Conservation (phyloP, 2,888 invertebrate species). For the Erynnis tages region DNA sequence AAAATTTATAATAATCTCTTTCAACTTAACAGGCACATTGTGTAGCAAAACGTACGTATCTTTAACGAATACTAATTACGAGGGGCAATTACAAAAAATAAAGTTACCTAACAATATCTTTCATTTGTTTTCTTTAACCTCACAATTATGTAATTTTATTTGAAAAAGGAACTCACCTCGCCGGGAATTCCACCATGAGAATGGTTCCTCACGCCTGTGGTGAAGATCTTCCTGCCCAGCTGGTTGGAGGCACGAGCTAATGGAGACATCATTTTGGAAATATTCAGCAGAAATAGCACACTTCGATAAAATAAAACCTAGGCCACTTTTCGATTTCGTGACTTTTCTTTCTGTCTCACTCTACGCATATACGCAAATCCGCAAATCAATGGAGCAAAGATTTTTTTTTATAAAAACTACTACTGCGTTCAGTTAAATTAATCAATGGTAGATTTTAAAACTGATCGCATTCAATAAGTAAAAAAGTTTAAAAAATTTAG, state of each 20-base stretch:
- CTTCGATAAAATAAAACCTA: constrained; percentile 11
- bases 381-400: too few species aligned
- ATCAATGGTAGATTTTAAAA: constrained; percentile 18
- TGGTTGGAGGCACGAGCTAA: constrained; percentile 64
- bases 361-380: not conserved
- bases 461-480: constrained; percentile 8
- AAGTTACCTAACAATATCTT: not conserved
- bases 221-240: constrained; percentile 70
- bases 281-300: constrained; percentile 1
- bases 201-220: constrained; percentile 65
- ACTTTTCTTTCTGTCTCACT: not conserved
- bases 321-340: constrained; percentile 8
- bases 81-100: not conserved
- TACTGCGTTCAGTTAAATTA: constrained; percentile 26
- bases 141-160: constrained; percentile 66
- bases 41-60: too few species aligned
- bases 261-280: constrained; percentile 62
- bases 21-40: too few species aligned
- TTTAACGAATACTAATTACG: not conserved
- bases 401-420: constrained; percentile 30
- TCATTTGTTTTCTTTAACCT: constrained; percentile 12
- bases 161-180: constrained; percentile 63
- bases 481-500: not conserved
- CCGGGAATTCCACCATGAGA: constrained; percentile 72
- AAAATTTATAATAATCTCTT: too few species aligned